phyloP scores from a whole-genome alignment of 30 jellyfish, hydroid and myxozoan species.

The Hydra vulgaris region DNA sequence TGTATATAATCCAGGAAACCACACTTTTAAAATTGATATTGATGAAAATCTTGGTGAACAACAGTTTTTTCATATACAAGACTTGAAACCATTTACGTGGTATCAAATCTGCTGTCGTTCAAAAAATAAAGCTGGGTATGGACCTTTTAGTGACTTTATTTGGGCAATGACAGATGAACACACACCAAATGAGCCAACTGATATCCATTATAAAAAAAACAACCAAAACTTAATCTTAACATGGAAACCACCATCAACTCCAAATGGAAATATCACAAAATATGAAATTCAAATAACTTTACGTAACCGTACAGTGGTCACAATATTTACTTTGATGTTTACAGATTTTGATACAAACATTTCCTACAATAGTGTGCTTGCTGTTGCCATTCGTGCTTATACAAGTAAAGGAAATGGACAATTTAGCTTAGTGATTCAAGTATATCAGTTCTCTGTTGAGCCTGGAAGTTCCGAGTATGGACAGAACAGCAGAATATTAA shows the following conservation, averaged over 20 bases:
- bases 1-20: conserved; percentile 5
- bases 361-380: background rate
- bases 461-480: background rate
- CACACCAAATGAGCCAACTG: conserved; percentile 14
- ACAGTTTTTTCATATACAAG: conserved; percentile 28
- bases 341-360: conserved; percentile 9
- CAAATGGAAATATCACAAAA: conserved; percentile 54
- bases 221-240: conserved; percentile 13
- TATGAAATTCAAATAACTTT: conserved; percentile 28
- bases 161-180: conserved; percentile 12
- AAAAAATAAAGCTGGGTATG: conserved; percentile 38
- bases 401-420: conserved; percentile 8
- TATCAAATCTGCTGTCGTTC: conserved; percentile 53
- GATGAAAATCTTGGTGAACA: conserved; percentile 7
- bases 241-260: conserved; percentile 49
- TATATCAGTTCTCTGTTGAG: background rate
- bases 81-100: conserved; percentile 49
- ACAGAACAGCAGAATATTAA: conserved; percentile 4
- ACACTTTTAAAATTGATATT: background rate
- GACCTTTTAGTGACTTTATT: conserved; percentile 38
- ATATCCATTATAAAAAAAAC: conserved; percentile 1
- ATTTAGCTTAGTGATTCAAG: conserved; percentile 2
- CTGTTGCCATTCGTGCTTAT: conserved; percentile 21
- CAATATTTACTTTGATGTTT: background rate
- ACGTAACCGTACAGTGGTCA: background rate